Evolutionary conservation across 2,113 vertebrate genomes (phyloP).

Genomic region (Campylomormyrus numenius): DNA sequence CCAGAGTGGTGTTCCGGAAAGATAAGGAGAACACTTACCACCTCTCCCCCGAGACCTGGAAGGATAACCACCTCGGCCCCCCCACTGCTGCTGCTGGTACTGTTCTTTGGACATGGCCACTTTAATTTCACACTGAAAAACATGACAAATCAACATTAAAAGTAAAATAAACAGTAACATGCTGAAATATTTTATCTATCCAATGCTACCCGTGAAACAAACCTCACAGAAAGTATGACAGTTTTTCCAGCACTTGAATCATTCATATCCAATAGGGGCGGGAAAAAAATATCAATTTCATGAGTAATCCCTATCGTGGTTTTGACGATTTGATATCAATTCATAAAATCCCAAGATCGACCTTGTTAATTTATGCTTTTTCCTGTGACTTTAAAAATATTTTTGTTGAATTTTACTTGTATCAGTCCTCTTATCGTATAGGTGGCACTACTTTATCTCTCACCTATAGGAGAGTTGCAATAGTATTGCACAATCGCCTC

Average conservation of each 20-base stretch:
- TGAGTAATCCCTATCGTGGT: not conserved
- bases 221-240: not conserved
- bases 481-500: not conserved
- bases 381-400: not conserved
- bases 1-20: not conserved
- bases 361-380: not conserved
- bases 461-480: not conserved
- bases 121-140: slow-evolving; percentile 89
- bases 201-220: not conserved
- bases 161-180: not conserved
- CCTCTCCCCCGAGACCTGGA: slow-evolving; percentile 83
- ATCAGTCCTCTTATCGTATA: not conserved
- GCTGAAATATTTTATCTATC: not conserved
- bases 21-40: slow-evolving; percentile 46
- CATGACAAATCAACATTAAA: slow-evolving; percentile 1
- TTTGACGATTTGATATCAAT: not conserved
- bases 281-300: not conserved
- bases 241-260: not conserved
- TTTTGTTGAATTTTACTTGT: not conserved
- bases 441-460: not conserved
- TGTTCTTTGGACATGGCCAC: slow-evolving; percentile 98
- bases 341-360: not conserved
- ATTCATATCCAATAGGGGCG: not conserved
- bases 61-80: slow-evolving; percentile 79
- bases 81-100: slow-evolving; percentile 97